Base-by-base conservation (phyloP, 2,113 vertebrate species). In the Rhizomys pruinosus region DNA sequence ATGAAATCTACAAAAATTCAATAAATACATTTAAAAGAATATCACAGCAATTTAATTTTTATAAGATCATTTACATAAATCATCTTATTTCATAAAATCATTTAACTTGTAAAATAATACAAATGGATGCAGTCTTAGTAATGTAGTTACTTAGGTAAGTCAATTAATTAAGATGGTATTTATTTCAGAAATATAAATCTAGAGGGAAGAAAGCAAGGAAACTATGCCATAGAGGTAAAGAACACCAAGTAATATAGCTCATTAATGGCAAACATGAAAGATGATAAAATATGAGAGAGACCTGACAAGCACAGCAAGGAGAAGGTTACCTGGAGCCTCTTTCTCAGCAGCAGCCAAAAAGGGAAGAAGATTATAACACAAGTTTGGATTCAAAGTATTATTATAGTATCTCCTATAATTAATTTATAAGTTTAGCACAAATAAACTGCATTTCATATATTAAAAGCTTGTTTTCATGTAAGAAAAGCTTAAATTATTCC, bases 271-370 rank as follows among this genome's bases (percentile, higher is more conserved):
- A 96, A 82, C 34, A 96, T 89, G 78, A 94, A 81, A 97, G 55
- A 90, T 79, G 81, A 95, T 68, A 95, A 89, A 87, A 94, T 42
- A 81, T 23, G 96, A 94, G 97, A 97, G 84, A 84, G 68, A 66
- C 77, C 37, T 90, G 89, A 69, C 78, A 57, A 94, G 22, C 55
- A 89, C 23, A 97, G 82, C 81, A 98, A 98, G 98, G 94, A 82
- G 94, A 96, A 47, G 52, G 98, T 99, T 99, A 99, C 99, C 99
- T 99, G 95, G 99, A 99, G 97, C 99, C 99, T 98, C 99, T 99
- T 99, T 97, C 98, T 11, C 92, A 98, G 98, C 98, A 99, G 99
- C 99, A 99, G 95, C 94, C 95, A 92, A 97, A 96, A 98, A 97
- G 98, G 88, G 97, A 95, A 98, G 97, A 98, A 91, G 37, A 97